Evolutionary conservation across 2,888 invertebrate genomes (phyloP).

Genomic region (Creontiades dilutus): DNA sequence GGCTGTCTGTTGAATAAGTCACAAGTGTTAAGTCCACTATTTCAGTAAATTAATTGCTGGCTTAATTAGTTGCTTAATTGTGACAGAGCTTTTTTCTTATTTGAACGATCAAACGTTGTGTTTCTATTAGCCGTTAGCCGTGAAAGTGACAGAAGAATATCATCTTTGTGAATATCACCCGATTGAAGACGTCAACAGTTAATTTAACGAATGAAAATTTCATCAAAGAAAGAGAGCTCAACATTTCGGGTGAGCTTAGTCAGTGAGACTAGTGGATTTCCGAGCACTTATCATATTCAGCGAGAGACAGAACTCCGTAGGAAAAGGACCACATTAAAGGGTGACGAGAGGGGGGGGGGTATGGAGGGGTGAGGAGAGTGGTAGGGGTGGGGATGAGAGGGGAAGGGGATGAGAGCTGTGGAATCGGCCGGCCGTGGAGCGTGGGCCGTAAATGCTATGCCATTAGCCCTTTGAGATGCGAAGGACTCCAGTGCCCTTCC

Average conservation of each 20-base stretch:
- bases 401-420: not conserved
- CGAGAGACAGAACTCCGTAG: not conserved
- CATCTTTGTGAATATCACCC: no score
- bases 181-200: no score
- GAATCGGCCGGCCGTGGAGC: conserved; percentile 22
- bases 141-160: no score
- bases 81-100: no score
- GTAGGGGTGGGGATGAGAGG: not conserved
- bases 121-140: no score
- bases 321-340: conserved; percentile 7
- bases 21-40: no score
- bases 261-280: conserved; percentile 1
- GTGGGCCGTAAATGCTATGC: conserved; percentile 32
- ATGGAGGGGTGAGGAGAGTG: not conserved
- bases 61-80: no score
- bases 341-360: not conserved
- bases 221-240: not conserved
- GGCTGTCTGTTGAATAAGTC: no score
- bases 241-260: not conserved
- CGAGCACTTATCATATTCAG: not conserved
- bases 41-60: no score
- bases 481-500: not conserved
- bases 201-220: no score
- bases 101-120: no score
- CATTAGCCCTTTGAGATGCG: conserved; percentile 40